Percentiles rank a stretch among this genome's conserved stretches.
These are phyloP conservation scores for Hipparchia sbordonii DNA, from an alignment of 2,888 invertebrate species.

Conservation along the genomic window DNA sequence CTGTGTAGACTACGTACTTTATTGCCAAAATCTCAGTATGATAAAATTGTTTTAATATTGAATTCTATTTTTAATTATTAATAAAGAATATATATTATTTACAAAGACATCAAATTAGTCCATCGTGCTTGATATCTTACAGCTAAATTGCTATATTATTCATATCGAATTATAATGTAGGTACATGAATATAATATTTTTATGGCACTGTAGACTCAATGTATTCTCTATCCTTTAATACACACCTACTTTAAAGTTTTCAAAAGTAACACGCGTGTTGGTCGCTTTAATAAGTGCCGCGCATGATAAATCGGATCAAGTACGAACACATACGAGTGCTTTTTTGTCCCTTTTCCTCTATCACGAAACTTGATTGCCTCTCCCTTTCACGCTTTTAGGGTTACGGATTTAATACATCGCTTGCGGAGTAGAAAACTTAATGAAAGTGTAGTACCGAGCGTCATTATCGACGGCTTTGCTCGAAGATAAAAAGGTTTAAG, in stretches of 20 bases:
- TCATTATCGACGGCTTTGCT: conserved; percentile 76
- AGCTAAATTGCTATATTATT: no score
- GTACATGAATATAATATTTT: no score
- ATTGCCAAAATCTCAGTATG: no score
- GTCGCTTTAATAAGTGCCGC: conserved; percentile 77
- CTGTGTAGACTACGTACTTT: neutral
- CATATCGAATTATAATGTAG: no score
- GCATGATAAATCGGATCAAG: conserved; percentile 80
- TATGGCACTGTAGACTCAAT: conserved; percentile 50
- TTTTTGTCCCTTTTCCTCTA: conserved; percentile 51
- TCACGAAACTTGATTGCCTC: conserved; percentile 44
- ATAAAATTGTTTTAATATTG: no score
- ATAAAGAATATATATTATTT: no score
- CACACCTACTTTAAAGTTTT: conserved; percentile 62
- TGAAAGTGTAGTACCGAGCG: conserved; percentile 71
- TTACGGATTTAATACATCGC: conserved; percentile 61
- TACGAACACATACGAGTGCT: conserved; percentile 51
- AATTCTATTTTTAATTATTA: no score
- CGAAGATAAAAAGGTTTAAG: conserved; percentile 68
- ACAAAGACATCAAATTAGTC: no score
- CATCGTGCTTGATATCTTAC: no score
- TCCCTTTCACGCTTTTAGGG: conserved; percentile 56
- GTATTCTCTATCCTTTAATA: conserved; percentile 46
- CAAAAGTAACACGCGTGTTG: conserved; percentile 68
- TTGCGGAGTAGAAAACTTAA: conserved; percentile 70